Evolutionary conservation across 2,888 invertebrate genomes (phyloP).

Genomic region (Nebria brevicollis): DNA sequence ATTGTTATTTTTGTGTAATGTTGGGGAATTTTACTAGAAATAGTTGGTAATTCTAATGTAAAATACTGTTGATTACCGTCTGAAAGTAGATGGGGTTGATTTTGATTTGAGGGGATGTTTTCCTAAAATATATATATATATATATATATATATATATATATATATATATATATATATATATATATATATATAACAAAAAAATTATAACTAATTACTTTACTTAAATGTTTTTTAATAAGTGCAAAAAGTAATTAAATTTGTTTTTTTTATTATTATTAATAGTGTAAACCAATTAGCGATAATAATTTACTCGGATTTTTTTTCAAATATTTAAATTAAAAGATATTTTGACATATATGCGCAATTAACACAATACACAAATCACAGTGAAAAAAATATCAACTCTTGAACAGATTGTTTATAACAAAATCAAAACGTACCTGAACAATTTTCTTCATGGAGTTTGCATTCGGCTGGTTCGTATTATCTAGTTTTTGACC

Average conservation of each 20-base stretch:
- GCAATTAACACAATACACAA: too few species aligned
- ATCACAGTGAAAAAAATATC: neutral
- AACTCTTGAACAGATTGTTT: neutral
- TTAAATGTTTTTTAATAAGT: too few species aligned
- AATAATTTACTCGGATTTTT: too few species aligned
- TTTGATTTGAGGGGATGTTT: constrained; percentile 13
- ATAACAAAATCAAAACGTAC: constrained; percentile 9
- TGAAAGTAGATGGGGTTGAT: neutral
- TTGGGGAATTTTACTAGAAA: constrained; percentile 33
- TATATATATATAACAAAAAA: too few species aligned
- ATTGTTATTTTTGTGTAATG: constrained; percentile 31
- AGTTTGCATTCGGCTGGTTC: constrained; percentile 12
- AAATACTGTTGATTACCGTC: constrained; percentile 39
- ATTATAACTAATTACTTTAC: too few species aligned
- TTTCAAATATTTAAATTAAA: too few species aligned
- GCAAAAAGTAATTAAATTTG: too few species aligned
- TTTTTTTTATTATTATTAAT: too few species aligned
- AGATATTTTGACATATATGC: too few species aligned
- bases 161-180: too few species aligned
- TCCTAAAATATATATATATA: constrained; percentile 2
- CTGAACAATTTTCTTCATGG: constrained; percentile 29
- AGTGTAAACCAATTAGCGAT: too few species aligned
- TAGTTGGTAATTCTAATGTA: constrained; percentile 35
- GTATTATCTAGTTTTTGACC: constrained; percentile 35
- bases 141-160: too few species aligned